Evolutionary conservation across 1,140 invertebrate genomes (phyloP).

Genomic region (Metopolophium dirhodum): DNA sequence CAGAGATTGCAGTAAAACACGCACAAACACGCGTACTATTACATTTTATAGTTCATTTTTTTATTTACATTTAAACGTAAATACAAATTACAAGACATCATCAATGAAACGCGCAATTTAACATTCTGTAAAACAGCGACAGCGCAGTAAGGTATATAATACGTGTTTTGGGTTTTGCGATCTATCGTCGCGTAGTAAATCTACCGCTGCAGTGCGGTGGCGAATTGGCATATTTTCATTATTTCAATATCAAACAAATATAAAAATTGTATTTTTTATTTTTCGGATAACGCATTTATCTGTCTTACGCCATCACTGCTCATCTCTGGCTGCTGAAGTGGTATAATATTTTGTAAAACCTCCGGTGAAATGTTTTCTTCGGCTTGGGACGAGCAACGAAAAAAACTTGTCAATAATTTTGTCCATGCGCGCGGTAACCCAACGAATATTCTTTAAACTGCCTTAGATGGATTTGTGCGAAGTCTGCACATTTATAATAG

Average conservation of each 20-base stretch:
- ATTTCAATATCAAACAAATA: background rate
- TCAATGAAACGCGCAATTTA: background rate
- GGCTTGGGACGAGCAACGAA: background rate
- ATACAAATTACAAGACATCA: background rate
- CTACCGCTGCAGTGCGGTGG: background rate
- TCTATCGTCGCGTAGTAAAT: background rate
- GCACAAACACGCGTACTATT: background rate
- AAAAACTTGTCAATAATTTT: constrained; percentile 22
- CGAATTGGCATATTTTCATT: background rate
- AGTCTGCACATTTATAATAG: constrained; percentile 42
- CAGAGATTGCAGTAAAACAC: background rate
- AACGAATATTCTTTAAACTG: constrained; percentile 27
- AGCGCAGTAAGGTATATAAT: background rate
- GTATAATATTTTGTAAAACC: background rate
- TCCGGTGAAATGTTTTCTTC: background rate
- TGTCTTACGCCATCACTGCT: background rate
- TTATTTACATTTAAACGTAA: background rate
- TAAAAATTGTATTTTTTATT: background rate
- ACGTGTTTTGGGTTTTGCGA: background rate
- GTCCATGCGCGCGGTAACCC: background rate
- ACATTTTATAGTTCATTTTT: background rate
- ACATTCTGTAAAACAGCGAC: background rate
- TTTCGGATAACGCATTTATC: background rate
- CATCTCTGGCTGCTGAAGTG: too few species aligned
- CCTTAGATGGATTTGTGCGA: constrained; percentile 31